A percentile compares a stretch with the other conserved stretches of the same genome.
Conservation (phyloP, 2,888 invertebrate species). For the Plebejus argus region DNA sequence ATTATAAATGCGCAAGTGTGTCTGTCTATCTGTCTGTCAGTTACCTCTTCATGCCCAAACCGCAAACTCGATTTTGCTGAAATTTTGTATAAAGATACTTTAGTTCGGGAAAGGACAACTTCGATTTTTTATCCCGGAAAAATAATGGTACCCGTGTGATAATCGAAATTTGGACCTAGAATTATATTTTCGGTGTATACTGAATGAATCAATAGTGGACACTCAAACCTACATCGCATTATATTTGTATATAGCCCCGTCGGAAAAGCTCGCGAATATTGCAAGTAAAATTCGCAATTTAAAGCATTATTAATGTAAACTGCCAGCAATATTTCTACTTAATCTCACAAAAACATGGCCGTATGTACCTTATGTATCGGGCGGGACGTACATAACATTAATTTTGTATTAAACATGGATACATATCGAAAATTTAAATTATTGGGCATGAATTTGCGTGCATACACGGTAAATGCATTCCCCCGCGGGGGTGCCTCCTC, state of each 20-base stretch:
- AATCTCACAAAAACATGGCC: constrained; percentile 33
- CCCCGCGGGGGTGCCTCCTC: constrained; percentile 45
- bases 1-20: too few relatives aligned
- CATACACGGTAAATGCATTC: constrained; percentile 70
- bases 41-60: too few relatives aligned
- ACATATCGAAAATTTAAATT: constrained; percentile 77
- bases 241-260: neutral
- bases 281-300: constrained; percentile 14
- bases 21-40: too few relatives aligned
- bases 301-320: constrained; percentile 29
- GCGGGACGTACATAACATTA: constrained; percentile 55
- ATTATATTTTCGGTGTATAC: neutral
- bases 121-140: too few relatives aligned
- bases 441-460: constrained; percentile 77
- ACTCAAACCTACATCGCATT: neutral
- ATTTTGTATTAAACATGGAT: constrained; percentile 67
- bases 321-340: constrained; percentile 28
- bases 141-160: too few relatives aligned
- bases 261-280: constrained; percentile 6
- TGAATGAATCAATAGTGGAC: neutral
- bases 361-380: constrained; percentile 38
- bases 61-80: too few relatives aligned
- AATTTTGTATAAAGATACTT: too few relatives aligned
- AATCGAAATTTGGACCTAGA: too few relatives aligned
- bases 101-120: too few relatives aligned